Conservation (phyloP, 2,797 vertebrate genomes). For the Neosilurus hyrtlii region DNA sequence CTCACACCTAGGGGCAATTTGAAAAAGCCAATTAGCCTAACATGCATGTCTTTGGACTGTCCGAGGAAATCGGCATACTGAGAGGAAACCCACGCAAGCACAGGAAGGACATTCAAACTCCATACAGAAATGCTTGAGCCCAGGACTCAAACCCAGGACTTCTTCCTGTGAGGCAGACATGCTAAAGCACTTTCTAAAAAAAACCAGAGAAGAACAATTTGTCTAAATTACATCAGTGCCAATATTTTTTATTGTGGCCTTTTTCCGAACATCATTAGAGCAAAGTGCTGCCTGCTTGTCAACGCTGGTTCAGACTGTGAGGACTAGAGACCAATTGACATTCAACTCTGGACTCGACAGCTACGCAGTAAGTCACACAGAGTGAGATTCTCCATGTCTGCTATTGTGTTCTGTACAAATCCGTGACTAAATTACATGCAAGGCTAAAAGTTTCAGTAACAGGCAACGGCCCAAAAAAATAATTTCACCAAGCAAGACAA, state of each 20-base stretch:
- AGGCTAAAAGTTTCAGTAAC: not conserved
- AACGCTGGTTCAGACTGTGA: not conserved
- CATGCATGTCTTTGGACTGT: too few species aligned
- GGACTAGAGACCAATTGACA: slow-evolving; percentile 7
- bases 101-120: too few species aligned
- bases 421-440: not conserved
- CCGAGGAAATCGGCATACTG: too few species aligned
- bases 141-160: too few species aligned
- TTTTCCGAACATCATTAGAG: not conserved
- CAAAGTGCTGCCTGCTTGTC: not conserved
- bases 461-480: not conserved
- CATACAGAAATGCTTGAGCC: too few species aligned
- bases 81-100: too few species aligned
- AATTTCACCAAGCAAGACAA: not conserved
- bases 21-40: too few species aligned
- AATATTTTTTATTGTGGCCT: not conserved
- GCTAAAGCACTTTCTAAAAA: not conserved
- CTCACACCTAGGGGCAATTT: too few species aligned
- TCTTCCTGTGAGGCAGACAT: too few species aligned
- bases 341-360: not conserved
- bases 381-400: not conserved
- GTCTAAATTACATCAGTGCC: not conserved
- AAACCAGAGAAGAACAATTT: not conserved
- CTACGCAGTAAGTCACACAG: not conserved
- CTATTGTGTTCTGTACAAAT: not conserved